A percentile compares a stretch with the other conserved stretches of the same genome.
These are phyloP conservation scores for Ochropacha duplaris DNA, from an alignment of 2,888 invertebrate genomes.

Conservation along the genomic window DNA sequence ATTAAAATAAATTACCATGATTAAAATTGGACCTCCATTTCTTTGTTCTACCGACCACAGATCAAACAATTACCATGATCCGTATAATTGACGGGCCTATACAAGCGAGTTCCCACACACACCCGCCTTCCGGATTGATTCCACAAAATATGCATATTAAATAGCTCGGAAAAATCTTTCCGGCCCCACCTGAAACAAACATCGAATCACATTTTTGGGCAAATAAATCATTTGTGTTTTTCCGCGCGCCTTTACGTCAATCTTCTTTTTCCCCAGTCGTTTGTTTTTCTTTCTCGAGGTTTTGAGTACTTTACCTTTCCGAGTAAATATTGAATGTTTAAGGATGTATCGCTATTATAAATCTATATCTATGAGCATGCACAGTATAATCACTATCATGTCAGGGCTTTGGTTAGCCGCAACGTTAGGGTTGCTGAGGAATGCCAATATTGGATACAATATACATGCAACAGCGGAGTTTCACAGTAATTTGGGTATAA, in stretches of 20 bases:
- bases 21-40: neutral
- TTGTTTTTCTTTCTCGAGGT: conserved; percentile 13
- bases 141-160: conserved; percentile 39
- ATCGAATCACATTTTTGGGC: conserved; percentile 21
- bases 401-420: conserved; percentile 1
- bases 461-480: conserved; percentile 1
- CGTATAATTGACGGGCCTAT: conserved; percentile 27
- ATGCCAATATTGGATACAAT: conserved; percentile 6
- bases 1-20: neutral
- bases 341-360: neutral
- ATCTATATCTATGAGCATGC: neutral
- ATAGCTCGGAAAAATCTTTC: conserved; percentile 28
- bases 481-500: conserved; percentile 1
- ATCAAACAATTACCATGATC: conserved; percentile 18
- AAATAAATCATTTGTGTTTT: conserved; percentile 46
- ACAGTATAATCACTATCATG: neutral
- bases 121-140: conserved; percentile 25
- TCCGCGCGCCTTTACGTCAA: conserved; percentile 10
- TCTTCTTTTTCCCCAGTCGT: conserved; percentile 7
- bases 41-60: neutral
- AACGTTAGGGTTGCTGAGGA: conserved; percentile 2
- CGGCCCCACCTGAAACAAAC: conserved; percentile 20
- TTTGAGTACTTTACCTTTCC: neutral
- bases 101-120: conserved; percentile 12
- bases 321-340: neutral